These are phyloP conservation scores for Dryas iulia DNA, from an alignment of 1,140 invertebrate genomes.

Conservation along the genomic window DNA sequence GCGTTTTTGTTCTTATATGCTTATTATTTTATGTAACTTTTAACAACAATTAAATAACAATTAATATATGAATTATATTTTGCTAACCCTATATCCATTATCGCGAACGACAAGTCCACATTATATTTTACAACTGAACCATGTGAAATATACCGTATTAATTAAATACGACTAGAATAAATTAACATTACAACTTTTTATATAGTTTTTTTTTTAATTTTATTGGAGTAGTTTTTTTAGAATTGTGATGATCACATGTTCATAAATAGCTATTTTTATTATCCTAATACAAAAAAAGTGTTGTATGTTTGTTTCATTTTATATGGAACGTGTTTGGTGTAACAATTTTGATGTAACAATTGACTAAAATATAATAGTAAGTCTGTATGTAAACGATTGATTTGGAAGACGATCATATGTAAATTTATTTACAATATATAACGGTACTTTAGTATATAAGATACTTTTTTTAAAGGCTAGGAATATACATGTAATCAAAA, in stretches of 20 bases:
- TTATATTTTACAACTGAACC: slow-evolving; percentile 32
- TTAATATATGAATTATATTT: neutral
- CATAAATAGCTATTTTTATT: neutral
- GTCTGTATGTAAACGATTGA: no score
- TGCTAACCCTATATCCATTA: slow-evolving; percentile 1
- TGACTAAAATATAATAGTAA: no score
- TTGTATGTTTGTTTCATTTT: no score
- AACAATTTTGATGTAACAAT: no score
- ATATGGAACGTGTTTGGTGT: no score
- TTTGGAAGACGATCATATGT: no score
- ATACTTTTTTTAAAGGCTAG: no score
- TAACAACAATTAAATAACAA: neutral
- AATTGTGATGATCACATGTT: slow-evolving; percentile 7
- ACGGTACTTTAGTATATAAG: no score
- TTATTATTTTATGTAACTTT: no score
- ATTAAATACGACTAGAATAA: slow-evolving; percentile 32
- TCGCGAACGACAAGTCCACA: slow-evolving; percentile 20
- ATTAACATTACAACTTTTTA: slow-evolving; percentile 26
- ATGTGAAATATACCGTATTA: slow-evolving; percentile 31
- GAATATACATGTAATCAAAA: no score
- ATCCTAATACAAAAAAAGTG: neutral
- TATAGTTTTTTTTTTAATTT: slow-evolving; percentile 1
- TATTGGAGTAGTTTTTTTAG: slow-evolving; percentile 4
- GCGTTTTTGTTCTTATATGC: no score
- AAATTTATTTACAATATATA: no score